phyloP scores from a whole-genome alignment of 2,797 vertebrate species.

The Botia almorhae region DNA sequence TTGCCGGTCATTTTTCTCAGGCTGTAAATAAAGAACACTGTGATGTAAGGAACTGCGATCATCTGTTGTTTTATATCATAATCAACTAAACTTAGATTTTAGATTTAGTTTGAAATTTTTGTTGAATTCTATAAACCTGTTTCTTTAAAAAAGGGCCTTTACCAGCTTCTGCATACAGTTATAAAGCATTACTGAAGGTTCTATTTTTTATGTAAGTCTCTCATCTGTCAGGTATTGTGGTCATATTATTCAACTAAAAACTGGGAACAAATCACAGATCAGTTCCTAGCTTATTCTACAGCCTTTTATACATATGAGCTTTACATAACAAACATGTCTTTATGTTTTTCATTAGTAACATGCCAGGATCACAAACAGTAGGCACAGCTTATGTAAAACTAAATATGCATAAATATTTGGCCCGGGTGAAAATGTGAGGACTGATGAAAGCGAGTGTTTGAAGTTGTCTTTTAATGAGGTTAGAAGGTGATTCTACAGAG shows the following conservation, averaged over 20 bases:
- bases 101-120: background rate
- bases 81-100: background rate
- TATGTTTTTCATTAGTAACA: background rate
- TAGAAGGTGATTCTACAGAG: slow-evolving; percentile 67
- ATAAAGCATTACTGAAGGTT: background rate
- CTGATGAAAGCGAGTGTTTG: slow-evolving; percentile 63
- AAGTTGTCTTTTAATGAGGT: slow-evolving; percentile 73
- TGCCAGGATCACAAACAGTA: background rate
- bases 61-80: background rate
- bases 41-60: slow-evolving; percentile 53
- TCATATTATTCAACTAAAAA: background rate
- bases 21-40: slow-evolving; percentile 70
- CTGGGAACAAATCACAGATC: background rate
- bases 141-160: no score
- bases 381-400: slow-evolving; percentile 1
- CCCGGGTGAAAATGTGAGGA: slow-evolving; percentile 27
- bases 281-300: background rate
- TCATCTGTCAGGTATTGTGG: background rate
- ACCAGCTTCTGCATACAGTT: slow-evolving; percentile 9
- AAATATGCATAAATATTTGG: slow-evolving; percentile 18
- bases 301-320: slow-evolving; percentile 2
- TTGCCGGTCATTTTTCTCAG: slow-evolving; percentile 49
- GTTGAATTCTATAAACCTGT: background rate
- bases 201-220: slow-evolving; percentile 13
- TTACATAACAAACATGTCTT: slow-evolving; percentile 9